Evolutionary conservation across 2,113 vertebrate species (phyloP).

Genomic region (Astatotilapia flaviijosephi): DNA sequence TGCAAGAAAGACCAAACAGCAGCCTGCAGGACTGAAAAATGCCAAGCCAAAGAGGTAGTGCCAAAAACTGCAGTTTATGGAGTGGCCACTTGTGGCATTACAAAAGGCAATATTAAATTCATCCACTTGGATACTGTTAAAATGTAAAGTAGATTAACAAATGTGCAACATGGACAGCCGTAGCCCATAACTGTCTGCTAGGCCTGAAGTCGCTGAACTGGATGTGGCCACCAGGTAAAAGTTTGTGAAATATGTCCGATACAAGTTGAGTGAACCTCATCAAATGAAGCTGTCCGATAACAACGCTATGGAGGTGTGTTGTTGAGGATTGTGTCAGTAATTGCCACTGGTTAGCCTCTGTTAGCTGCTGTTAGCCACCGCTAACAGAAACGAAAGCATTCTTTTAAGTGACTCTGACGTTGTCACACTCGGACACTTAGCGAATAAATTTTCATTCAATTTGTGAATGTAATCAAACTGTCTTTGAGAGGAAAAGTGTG

Average conservation of each 20-base stretch:
- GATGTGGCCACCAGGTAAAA: fast-evolving
- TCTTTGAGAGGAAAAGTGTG: not conserved
- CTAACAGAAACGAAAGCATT: not conserved
- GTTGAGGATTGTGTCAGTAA: not conserved
- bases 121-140: not conserved
- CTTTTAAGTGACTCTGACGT: not conserved
- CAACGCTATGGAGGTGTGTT: not conserved
- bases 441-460: not conserved
- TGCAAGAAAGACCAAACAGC: not conserved
- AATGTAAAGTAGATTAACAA: not conserved
- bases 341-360: not conserved
- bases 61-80: not conserved
- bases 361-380: not conserved
- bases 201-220: not conserved
- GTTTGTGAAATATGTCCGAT: not conserved
- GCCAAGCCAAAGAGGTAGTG: not conserved
- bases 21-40: not conserved
- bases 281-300: not conserved
- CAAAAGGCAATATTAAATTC: not conserved
- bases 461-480: not conserved
- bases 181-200: not conserved
- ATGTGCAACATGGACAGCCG: not conserved
- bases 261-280: not conserved
- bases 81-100: not conserved
- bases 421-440: not conserved